Evolutionary conservation across 2,113 vertebrate species (phyloP).

Genomic region (Oceanodroma tethys): DNA sequence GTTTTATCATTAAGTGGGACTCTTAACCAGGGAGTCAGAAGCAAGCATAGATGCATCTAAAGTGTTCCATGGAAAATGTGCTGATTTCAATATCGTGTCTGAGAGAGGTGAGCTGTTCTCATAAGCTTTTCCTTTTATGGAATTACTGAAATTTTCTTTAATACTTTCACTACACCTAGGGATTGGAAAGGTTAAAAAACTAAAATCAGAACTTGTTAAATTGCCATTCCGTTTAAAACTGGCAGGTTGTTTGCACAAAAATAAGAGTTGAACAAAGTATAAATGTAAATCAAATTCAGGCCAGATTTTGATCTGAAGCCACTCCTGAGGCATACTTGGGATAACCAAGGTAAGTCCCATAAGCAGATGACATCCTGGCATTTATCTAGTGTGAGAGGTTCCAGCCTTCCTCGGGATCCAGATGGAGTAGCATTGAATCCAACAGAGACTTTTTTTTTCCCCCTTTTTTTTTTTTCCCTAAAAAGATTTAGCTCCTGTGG

Average conservation of each 20-base stretch:
- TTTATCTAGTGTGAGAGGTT: not conserved
- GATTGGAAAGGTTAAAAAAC: not conserved
- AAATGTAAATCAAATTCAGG: not conserved
- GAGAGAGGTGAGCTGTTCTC: not conserved
- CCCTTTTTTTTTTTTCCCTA: not conserved
- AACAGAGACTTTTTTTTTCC: not conserved
- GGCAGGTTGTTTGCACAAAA: not conserved
- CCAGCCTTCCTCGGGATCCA: not conserved
- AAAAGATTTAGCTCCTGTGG: not conserved
- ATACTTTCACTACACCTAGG: not conserved
- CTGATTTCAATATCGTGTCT: not conserved
- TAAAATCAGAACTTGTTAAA: not conserved
- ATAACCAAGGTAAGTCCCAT: not conserved
- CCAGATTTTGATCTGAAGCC: not conserved
- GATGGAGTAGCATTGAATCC: not conserved
- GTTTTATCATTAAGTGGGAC: not conserved
- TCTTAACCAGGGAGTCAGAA: not conserved
- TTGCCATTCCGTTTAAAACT: not conserved
- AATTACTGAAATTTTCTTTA: not conserved
- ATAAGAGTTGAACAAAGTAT: not conserved
- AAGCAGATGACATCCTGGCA: not conserved
- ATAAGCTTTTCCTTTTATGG: not conserved
- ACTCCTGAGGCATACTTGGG: not conserved
- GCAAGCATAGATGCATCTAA: not conserved
- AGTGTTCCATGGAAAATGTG: not conserved